Conservation (phyloP, 2,888 invertebrate species). For the Apoderus coryli region DNA sequence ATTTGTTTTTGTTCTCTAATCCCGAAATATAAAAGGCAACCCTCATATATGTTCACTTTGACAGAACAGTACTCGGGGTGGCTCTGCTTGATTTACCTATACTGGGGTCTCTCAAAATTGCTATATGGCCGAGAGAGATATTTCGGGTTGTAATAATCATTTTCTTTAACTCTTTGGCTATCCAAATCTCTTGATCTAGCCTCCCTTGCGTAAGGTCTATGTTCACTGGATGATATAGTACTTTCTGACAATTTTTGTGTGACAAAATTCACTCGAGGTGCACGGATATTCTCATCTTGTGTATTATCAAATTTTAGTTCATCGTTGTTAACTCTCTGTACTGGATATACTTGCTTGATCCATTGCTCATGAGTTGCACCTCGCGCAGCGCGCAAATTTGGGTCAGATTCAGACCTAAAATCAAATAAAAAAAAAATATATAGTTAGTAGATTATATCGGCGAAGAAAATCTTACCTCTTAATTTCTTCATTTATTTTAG, state of each 20-base stretch:
- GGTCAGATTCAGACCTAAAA: too few species aligned
- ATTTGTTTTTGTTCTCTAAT: too few species aligned
- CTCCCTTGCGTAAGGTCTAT: slow-evolving; percentile 21
- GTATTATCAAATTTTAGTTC: slow-evolving; percentile 27
- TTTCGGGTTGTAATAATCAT: slow-evolving; percentile 16
- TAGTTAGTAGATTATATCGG: too few species aligned
- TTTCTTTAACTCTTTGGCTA: slow-evolving; percentile 17
- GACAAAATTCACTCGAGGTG: slow-evolving; percentile 51
- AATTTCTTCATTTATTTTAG: too few species aligned
- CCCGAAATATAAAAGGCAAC: too few species aligned
- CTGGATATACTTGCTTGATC: slow-evolving; percentile 43
- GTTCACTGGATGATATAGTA: slow-evolving; percentile 11
- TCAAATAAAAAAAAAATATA: too few species aligned
- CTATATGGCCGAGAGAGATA: too few species aligned
- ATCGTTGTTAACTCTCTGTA: slow-evolving; percentile 22
- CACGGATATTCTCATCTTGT: slow-evolving; percentile 40
- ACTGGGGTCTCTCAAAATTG: slow-evolving; percentile 9
- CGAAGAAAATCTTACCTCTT: too few species aligned
- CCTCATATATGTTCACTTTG: too few species aligned
- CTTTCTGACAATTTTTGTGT: slow-evolving; percentile 38
- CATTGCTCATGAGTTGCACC: slow-evolving; percentile 44
- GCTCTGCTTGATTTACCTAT: slow-evolving; percentile 12
- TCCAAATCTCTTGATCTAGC: slow-evolving; percentile 18
- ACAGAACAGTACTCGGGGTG: too few species aligned
- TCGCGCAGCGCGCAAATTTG: too few species aligned